These are phyloP conservation scores for Apocheima hispidaria DNA, from an alignment of 2,888 invertebrate species.

Conservation along the genomic window DNA sequence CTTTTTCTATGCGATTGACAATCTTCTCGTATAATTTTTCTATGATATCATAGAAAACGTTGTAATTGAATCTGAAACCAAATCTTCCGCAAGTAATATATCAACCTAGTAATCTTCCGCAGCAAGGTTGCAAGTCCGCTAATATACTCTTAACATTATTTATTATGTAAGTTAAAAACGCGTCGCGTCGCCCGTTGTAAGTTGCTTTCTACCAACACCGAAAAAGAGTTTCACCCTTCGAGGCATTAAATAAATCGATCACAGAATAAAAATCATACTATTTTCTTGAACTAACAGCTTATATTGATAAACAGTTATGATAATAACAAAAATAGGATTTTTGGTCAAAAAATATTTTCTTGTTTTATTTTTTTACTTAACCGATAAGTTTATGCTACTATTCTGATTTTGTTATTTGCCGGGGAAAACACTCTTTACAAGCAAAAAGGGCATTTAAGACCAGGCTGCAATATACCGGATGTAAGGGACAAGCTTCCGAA, in stretches of 20 bases:
- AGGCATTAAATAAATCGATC: slow-evolving; percentile 73
- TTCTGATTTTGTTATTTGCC: slow-evolving; percentile 42
- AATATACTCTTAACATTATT: slow-evolving; percentile 31
- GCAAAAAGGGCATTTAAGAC: slow-evolving; percentile 22
- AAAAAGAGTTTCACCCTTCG: slow-evolving; percentile 58
- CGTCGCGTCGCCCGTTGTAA: slow-evolving; percentile 27
- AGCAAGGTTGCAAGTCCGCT: slow-evolving; percentile 11
- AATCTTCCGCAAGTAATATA: too few species aligned
- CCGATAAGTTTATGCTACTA: slow-evolving; percentile 69
- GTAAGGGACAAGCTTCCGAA: too few species aligned
- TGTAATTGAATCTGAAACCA: too few species aligned
- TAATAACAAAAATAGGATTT: slow-evolving; percentile 82
- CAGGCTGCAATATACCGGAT: slow-evolving; percentile 20
- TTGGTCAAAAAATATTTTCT: slow-evolving; percentile 76
- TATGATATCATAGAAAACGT: too few species aligned
- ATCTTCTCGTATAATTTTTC: too few species aligned
- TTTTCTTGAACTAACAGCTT: slow-evolving; percentile 69
- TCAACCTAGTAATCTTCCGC: background rate
- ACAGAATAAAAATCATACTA: slow-evolving; percentile 74
- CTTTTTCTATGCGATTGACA: too few species aligned
- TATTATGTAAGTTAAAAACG: slow-evolving; percentile 14
- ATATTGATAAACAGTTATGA: slow-evolving; percentile 72
- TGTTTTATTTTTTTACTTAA: slow-evolving; percentile 66
- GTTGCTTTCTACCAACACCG: slow-evolving; percentile 51
- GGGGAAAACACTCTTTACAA: slow-evolving; percentile 43